Evolutionary conservation across 2,113 vertebrate species (phyloP).

Genomic region (Plectropomus leopardus): DNA sequence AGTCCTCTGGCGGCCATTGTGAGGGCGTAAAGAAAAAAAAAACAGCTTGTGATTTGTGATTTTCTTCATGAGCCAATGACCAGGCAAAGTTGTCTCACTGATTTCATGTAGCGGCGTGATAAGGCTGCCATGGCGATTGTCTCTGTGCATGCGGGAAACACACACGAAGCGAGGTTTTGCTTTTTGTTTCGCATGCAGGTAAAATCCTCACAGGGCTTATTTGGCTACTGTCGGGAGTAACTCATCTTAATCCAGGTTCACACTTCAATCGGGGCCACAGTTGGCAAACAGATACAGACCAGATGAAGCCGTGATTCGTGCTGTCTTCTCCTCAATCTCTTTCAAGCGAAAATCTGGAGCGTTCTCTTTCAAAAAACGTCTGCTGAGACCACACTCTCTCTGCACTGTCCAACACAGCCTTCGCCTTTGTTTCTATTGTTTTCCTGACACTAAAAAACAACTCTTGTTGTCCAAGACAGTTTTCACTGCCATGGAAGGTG

Average conservation of each 20-base stretch:
- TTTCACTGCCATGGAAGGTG: slow-evolving; percentile 30
- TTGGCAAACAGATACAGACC: slow-evolving; percentile 66
- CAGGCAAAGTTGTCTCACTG: slow-evolving; percentile 70
- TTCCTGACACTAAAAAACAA: slow-evolving; percentile 34
- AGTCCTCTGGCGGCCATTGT: slow-evolving; percentile 67
- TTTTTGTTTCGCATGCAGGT: slow-evolving; percentile 57
- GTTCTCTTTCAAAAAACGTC: slow-evolving; percentile 43
- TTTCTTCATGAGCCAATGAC: slow-evolving; percentile 73
- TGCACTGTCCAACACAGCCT: slow-evolving; percentile 47
- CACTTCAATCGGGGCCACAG: slow-evolving; percentile 45
- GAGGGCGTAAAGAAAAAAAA: slow-evolving; percentile 50
- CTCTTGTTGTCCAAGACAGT: slow-evolving; percentile 29
- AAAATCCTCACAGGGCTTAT: slow-evolving; percentile 45
- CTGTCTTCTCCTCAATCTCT: slow-evolving; percentile 52
- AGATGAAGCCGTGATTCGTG: slow-evolving; percentile 60
- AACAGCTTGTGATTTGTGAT: slow-evolving; percentile 72
- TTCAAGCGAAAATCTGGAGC: slow-evolving; percentile 60
- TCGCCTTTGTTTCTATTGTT: slow-evolving; percentile 50
- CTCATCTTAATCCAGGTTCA: slow-evolving; percentile 73
- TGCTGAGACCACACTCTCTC: slow-evolving; percentile 58
- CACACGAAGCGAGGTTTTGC: slow-evolving; percentile 51
- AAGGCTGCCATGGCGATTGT: slow-evolving; percentile 76
- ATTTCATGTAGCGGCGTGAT: slow-evolving; percentile 67
- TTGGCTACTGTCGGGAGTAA: slow-evolving; percentile 48
- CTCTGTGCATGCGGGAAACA: slow-evolving; percentile 44